These are phyloP conservation scores for Arremon brunneinucha DNA, from an alignment of 2,797 vertebrate species.

Conservation along the genomic window DNA sequence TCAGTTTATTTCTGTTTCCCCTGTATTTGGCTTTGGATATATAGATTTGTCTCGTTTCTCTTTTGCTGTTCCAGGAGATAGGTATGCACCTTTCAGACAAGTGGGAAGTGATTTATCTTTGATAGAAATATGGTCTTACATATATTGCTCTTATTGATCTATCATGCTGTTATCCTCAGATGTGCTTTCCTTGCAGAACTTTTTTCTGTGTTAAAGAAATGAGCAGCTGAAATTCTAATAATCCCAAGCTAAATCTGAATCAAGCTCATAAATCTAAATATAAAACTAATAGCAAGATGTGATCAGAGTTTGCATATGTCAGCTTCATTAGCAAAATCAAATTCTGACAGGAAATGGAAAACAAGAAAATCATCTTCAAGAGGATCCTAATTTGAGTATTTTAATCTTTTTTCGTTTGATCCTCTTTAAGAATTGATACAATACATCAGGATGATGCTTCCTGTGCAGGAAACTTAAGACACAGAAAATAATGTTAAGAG, in stretches of 20 bases:
- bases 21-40: not conserved
- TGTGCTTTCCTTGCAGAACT: not conserved
- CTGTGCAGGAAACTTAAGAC: not conserved
- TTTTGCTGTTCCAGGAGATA: not conserved
- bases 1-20: not conserved
- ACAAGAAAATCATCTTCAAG: not conserved
- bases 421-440: constrained; percentile 43
- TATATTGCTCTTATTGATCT: not conserved
- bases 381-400: not conserved
- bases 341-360: constrained; percentile 17
- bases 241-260: constrained; percentile 2
- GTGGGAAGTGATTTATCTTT: not conserved
- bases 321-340: constrained; percentile 25
- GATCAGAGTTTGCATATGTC: not conserved
- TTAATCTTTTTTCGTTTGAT: not conserved
- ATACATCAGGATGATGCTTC: not conserved
- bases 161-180: not conserved
- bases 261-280: not conserved
- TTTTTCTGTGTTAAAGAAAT: not conserved
- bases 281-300: not conserved
- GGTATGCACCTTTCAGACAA: not conserved
- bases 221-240: constrained; percentile 32
- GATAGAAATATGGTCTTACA: not conserved
- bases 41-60: not conserved
- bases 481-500: not conserved